Conservation (phyloP, 2,888 invertebrate species). For the Galerucella pusilla region DNA sequence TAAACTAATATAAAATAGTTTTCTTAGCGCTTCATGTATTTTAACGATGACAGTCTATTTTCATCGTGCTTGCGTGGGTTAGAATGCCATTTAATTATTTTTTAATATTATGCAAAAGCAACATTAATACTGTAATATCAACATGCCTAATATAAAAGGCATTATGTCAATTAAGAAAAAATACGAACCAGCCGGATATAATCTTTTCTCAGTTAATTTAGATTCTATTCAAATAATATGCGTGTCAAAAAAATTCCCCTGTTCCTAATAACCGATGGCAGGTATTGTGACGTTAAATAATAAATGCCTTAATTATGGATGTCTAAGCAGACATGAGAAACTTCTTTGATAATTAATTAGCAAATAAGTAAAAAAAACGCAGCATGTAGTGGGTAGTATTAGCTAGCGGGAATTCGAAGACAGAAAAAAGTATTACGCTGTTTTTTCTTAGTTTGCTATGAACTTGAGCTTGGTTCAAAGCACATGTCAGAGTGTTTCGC, state of each 20-base stretch:
- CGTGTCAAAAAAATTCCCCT: neutral
- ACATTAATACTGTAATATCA: neutral
- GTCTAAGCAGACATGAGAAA: neutral
- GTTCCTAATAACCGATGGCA: neutral
- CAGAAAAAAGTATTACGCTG: neutral
- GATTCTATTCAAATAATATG: neutral
- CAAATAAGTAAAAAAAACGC: neutral
- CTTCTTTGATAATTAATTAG: neutral
- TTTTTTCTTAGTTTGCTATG: too few relatives aligned
- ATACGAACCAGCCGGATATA: neutral
- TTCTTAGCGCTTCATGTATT: neutral
- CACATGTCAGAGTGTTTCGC: too few relatives aligned
- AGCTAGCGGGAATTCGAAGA: neutral
- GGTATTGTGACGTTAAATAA: constrained; percentile 1
- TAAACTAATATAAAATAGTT: neutral
- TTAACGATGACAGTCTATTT: constrained; percentile 6
- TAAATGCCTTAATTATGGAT: neutral
- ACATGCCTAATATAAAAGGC: neutral
- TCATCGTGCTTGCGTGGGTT: neutral
- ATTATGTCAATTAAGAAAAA: constrained; percentile 4
- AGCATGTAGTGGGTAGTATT: neutral
- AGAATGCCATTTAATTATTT: neutral
- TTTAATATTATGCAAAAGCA: neutral
- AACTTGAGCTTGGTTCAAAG: too few relatives aligned
- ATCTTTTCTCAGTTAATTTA: neutral